Percentiles rank a stretch among this genome's conserved stretches.
phyloP scores from a whole-genome alignment of 1,140 invertebrate genomes.

The Lepidurus couesii region DNA sequence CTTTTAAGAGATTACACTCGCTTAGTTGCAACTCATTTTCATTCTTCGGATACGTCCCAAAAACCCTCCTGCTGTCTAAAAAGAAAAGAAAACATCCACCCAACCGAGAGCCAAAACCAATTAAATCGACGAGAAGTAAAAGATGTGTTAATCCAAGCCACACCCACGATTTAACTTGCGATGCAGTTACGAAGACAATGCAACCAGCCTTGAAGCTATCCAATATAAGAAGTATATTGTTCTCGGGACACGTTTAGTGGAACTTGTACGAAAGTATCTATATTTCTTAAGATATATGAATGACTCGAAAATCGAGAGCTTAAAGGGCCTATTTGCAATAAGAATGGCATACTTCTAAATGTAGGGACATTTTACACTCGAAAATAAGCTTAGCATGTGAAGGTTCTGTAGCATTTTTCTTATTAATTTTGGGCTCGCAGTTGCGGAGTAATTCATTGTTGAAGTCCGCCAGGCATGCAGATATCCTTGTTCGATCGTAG shows the following conservation, averaged over 20 bases:
- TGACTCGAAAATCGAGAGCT: no score
- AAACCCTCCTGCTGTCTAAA: background rate
- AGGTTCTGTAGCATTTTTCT: no score
- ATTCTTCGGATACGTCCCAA: background rate
- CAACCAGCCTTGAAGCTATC: background rate
- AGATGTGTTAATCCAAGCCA: background rate
- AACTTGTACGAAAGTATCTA: no score
- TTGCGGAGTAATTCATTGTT: no score
- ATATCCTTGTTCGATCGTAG: no score
- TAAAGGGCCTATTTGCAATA: no score
- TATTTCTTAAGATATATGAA: no score
- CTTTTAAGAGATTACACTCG: conserved; percentile 1
- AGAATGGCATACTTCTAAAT: no score
- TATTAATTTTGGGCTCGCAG: no score
- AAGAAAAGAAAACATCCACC: background rate
- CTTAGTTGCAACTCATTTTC: background rate
- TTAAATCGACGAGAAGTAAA: background rate
- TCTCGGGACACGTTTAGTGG: background rate
- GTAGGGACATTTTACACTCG: no score
- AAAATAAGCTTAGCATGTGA: no score
- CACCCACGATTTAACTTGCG: background rate
- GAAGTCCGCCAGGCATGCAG: no score
- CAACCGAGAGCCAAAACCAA: background rate
- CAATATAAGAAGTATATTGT: background rate
- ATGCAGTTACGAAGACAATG: background rate